Evolutionary conservation across 2,797 vertebrate species (phyloP).

Genomic region (Nasua narica): DNA sequence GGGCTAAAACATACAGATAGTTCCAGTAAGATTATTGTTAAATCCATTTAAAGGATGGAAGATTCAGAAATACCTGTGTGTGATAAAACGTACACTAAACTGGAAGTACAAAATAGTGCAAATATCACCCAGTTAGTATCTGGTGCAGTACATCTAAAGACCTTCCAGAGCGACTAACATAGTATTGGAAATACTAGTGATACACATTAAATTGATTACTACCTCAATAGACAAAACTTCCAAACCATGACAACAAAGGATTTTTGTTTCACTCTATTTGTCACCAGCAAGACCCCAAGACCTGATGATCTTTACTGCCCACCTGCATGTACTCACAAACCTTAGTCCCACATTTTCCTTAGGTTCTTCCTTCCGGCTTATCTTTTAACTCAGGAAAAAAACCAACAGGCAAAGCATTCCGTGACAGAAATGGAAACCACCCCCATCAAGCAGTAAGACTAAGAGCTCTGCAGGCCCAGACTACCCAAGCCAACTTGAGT

Average conservation of each 20-base stretch:
- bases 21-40: neutral
- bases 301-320: neutral
- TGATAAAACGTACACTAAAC: neutral
- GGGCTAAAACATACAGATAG: neutral
- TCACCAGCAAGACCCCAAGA: neutral
- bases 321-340: neutral
- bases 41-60: neutral
- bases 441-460: neutral
- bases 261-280: conserved; percentile 29
- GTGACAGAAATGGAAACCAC: neutral
- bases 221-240: conserved; percentile 34
- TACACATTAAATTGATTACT: conserved; percentile 10
- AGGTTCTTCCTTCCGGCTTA: neutral
- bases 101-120: neutral
- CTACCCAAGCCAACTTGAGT: neutral
- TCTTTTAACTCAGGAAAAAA: neutral
- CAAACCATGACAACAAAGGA: conserved; percentile 50
- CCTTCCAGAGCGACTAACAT: neutral
- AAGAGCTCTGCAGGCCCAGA: neutral
- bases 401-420: neutral
- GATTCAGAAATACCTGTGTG: neutral
- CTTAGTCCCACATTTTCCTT: neutral
- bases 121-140: neutral
- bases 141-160: neutral
- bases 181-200: neutral